These are phyloP conservation scores for Peromyscus maniculatus DNA, from an alignment of 2,113 vertebrate species.

Conservation along the genomic window DNA sequence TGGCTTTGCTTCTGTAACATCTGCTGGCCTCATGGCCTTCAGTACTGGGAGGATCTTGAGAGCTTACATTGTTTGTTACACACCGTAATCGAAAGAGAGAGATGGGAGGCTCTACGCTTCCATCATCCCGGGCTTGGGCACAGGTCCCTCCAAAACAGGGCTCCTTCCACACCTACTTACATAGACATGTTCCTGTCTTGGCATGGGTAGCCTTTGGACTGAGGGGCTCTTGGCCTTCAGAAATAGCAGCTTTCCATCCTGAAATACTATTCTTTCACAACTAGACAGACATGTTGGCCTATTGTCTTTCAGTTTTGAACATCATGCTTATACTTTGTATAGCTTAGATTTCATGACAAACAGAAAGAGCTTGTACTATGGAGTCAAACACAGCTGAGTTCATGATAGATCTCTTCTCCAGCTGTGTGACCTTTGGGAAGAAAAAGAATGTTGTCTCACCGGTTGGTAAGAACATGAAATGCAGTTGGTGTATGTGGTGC, in stretches of 20 bases:
- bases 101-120: background rate
- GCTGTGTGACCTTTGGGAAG: background rate
- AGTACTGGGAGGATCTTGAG: background rate
- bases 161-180: background rate
- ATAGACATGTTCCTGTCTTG: background rate
- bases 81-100: background rate
- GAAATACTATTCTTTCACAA: background rate
- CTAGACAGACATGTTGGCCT: background rate
- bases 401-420: background rate
- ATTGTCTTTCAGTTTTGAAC: background rate
- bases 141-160: background rate
- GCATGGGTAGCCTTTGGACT: background rate
- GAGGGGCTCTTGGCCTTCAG: background rate
- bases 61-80: background rate
- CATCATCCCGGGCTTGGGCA: background rate
- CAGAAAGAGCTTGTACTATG: background rate
- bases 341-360: conserved; percentile 15
- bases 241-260: background rate
- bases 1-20: background rate
- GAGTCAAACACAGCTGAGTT: background rate
- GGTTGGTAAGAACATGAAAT: background rate
- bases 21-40: background rate
- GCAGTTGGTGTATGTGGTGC: fast-evolving
- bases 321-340: background rate
- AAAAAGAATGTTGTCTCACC: background rate